Evolutionary conservation across 2,113 vertebrate genomes (phyloP), one percentile per base, ranked within the genome.

Genomic region (Ranitomeya imitator): DNA sequence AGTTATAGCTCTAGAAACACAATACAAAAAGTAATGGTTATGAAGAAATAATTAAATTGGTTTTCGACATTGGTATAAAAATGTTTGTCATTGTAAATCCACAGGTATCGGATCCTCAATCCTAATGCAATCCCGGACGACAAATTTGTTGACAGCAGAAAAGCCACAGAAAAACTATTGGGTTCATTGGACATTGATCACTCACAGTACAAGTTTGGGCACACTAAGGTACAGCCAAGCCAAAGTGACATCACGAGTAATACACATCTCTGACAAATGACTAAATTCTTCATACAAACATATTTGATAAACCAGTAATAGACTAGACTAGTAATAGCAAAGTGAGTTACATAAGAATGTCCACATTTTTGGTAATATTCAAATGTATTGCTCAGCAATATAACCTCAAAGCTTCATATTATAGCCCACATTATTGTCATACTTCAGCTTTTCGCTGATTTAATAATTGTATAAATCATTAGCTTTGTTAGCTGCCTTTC

Each of bases 91-190:
- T 37, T 61, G 9, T 45, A 3, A 92, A 6, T 81, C 87, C 0
- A 0, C 90, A 99, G 97, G 85, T 99, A 99, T 91, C 97, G 97
- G 71, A 98, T 98, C 91, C 94, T 99, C 91, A 98, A 98, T 83
- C 97, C 97, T 67, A 93, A 95, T 4, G 96, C 97, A 85, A 97
- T 99, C 91, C 97, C 98, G 0, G 97, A 99, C 0, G 97, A 98
- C 90, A 97, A 94, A 90, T 99, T 98, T 90, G 91, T 99, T 92
- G 97, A 99, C 91, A 97, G 97, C 93, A 97, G 96, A 91, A 97
- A 96, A 91, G 95, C 95, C 88, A 93, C 96, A 4, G 96, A 97
- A 92, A 96, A 96, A 90, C 92, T 97, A 73, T 91, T 97, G 90
- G 86, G 91, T 52, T 95, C 95, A 0, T 89, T 97, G 85, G 95